Evolutionary conservation across 2,888 invertebrate genomes (phyloP).

Genomic region (Peribatodes rhomboidaria): DNA sequence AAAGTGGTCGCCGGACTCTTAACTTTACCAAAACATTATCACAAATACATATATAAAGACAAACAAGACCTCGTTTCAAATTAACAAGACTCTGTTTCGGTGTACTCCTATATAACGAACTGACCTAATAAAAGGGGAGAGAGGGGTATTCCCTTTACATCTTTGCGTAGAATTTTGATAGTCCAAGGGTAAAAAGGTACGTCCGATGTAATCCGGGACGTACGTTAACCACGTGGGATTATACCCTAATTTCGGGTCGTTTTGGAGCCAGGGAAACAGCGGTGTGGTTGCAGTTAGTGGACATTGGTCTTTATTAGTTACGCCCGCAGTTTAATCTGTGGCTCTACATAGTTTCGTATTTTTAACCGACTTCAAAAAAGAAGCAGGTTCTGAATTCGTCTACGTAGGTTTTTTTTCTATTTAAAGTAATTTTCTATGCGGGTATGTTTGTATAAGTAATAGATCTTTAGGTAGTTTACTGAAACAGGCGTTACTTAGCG

Average conservation of each 20-base stretch:
- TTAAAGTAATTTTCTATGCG: too few relatives aligned
- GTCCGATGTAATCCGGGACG: slow-evolving; percentile 37
- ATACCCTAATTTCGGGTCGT: slow-evolving; percentile 38
- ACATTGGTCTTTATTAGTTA: neutral
- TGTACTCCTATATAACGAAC: slow-evolving; percentile 19
- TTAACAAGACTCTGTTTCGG: slow-evolving; percentile 8
- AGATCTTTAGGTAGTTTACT: too few relatives aligned
- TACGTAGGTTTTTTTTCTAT: too few relatives aligned
- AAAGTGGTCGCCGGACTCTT: too few relatives aligned
- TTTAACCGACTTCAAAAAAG: neutral
- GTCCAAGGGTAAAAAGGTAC: slow-evolving; percentile 33
- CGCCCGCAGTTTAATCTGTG: neutral
- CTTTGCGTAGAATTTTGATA: slow-evolving; percentile 34
- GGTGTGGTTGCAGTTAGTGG: neutral
- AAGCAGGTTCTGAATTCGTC: too few relatives aligned
- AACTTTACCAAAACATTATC: too few relatives aligned
- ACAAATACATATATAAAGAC: neutral
- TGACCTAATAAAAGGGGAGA: slow-evolving; percentile 28
- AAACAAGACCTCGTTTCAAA: neutral
- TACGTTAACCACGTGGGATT: slow-evolving; percentile 42
- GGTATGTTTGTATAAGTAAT: too few relatives aligned
- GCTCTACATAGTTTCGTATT: neutral
- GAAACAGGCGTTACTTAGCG: too few relatives aligned
- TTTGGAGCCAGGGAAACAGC: slow-evolving; percentile 15
- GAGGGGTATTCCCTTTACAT: slow-evolving; percentile 32